Base-by-base conservation (phyloP, 1,140 invertebrate genomes). In the Trissolcus basalis region DNA sequence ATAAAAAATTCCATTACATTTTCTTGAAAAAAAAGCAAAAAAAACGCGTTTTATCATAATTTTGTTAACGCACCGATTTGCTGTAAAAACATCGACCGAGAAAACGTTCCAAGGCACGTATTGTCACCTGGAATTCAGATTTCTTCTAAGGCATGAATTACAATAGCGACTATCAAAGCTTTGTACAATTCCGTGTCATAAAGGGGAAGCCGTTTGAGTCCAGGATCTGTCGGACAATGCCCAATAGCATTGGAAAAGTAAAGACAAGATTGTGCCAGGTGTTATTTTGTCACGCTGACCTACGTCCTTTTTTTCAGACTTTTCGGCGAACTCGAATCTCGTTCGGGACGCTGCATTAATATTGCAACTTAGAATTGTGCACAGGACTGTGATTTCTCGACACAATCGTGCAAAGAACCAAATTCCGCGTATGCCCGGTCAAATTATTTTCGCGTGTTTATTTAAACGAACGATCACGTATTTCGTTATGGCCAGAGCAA, bases 211-310 rank as follows among this genome's bases (percentile, higher is more conserved):
- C 55, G 41, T 5, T 47, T 44, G 51, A 56, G 14, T 53, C 19
- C 10, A 19, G 43, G 36, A 65, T 59, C 60, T 49, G 60, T 48
- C 55, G 39, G 63, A 76, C 65, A 60, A 76, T 60, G 55, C 64
- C 69, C 43, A 64, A 56, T 58, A 55, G 53, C 48, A 69, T 64
- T 43, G 51, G 53, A 44, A 68, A 63, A 59, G 45, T 60, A 59
- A 60, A 67, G 51, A 9, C 54, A 65, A 65, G 64, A 39, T 64
- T 59, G 53, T 64, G 44, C 72, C 65, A 76, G 72, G 65, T 76
- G 72, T 76, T 65, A 69, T 71, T 71, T 61, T 71, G 56, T 61
- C 61, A 58, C 61, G 55, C 53, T 71, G 67, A 71, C 56, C 55
- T 63, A 67, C 48, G 54, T 4, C 36, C 9, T 11, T 39, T 39